These are phyloP conservation scores for Proctacanthus coquilletti DNA, from an alignment of 1,140 invertebrate species.

Conservation along the genomic window DNA sequence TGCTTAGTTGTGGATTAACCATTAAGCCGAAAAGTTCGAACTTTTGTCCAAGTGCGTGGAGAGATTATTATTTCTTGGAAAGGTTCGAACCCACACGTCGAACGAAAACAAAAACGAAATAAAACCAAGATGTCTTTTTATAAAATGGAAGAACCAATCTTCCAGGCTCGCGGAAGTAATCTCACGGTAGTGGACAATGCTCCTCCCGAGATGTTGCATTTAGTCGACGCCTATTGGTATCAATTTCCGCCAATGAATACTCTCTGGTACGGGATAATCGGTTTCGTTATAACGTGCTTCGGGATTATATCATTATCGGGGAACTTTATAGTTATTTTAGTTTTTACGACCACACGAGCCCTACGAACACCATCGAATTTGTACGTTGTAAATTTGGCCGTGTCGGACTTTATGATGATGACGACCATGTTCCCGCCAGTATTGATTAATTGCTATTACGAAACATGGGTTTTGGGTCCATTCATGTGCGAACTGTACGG, in stretches of 20 bases:
- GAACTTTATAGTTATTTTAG: slow-evolving; percentile 68
- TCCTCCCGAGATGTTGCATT: slow-evolving; percentile 51
- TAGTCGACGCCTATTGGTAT: slow-evolving; percentile 56
- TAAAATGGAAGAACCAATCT: too few species aligned
- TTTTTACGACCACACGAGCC: slow-evolving; percentile 58
- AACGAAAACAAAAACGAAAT: too few species aligned
- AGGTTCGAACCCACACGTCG: too few species aligned
- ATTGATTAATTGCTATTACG: slow-evolving; percentile 62
- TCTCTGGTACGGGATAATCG: slow-evolving; percentile 62
- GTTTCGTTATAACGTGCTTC: slow-evolving; percentile 54
- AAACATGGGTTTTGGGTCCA: slow-evolving; percentile 58
- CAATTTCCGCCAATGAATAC: slow-evolving; percentile 63
- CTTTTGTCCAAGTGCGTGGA: too few species aligned
- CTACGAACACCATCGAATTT: slow-evolving; percentile 65
- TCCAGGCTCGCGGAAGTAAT: slow-evolving; percentile 42
- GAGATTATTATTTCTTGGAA: too few species aligned
- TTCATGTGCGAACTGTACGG: slow-evolving; percentile 64
- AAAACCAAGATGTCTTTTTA: too few species aligned
- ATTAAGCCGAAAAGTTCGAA: too few species aligned
- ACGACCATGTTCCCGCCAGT: slow-evolving; percentile 56
- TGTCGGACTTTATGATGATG: slow-evolving; percentile 74
- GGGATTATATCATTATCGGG: slow-evolving; percentile 54
- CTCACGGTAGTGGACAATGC: slow-evolving; percentile 58
- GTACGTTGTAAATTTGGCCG: slow-evolving; percentile 64
- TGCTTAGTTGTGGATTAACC: too few species aligned